Conservation (phyloP, 2,797 vertebrate genomes). For the Cacajao melanocephalus region DNA sequence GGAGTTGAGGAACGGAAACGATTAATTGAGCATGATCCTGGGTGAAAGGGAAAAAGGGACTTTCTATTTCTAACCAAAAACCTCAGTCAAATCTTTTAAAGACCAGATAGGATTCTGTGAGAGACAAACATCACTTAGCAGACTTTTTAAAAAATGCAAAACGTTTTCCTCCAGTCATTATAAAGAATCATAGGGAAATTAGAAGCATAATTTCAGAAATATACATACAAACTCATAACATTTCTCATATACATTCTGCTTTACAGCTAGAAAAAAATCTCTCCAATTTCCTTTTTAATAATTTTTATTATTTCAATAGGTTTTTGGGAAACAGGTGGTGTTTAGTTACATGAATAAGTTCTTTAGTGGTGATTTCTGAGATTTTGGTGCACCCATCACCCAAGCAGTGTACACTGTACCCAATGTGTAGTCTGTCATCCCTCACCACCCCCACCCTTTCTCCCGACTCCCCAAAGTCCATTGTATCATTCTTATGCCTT, state of each 20-base stretch:
- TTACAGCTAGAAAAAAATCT: not conserved
- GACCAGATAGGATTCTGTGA: not conserved
- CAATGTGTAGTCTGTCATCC: not conserved
- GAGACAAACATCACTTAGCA: not conserved
- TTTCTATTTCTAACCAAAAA: conserved; percentile 34
- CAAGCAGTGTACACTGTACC: not conserved
- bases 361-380: not conserved
- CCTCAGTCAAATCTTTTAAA: not conserved
- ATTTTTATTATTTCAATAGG: not conserved
- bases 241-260: not conserved
- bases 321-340: not conserved
- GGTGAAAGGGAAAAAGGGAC: not conserved
- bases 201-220: not conserved
- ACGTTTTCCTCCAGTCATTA: not conserved
- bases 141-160: not conserved
- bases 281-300: not conserved
- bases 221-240: not conserved
- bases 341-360: not conserved
- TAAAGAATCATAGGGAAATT: not conserved
- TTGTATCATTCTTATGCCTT: not conserved
- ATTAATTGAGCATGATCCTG: not conserved
- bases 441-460: not conserved
- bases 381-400: not conserved
- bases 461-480: not conserved
- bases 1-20: not conserved